Evolutionary conservation across 64 coral and sea anemone genomes (phyloP).

Genomic region (Pachyseris speciosa): DNA sequence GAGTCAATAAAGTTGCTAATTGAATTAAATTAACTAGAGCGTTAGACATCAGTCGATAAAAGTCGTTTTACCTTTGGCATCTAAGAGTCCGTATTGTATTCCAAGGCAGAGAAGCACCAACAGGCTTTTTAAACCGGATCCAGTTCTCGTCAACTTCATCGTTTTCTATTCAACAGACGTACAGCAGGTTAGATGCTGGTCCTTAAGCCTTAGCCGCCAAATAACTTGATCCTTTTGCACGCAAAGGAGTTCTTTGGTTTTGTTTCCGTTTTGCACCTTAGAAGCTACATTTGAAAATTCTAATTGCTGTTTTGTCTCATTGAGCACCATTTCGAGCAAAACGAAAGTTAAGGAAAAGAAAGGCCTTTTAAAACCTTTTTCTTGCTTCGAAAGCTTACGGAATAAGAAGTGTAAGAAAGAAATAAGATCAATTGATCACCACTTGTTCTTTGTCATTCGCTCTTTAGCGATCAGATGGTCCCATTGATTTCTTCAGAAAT

Average conservation of each 20-base stretch:
- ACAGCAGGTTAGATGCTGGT: slow-evolving; percentile 27
- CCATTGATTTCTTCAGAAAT: background rate
- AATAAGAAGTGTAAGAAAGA: too few species aligned
- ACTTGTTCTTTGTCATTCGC: background rate
- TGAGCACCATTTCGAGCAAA: background rate
- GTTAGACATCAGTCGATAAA: background rate
- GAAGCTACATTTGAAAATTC: background rate
- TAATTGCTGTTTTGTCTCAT: background rate
- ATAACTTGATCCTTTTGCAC: background rate
- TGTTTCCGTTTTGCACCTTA: background rate
- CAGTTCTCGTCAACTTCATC: slow-evolving; percentile 4
- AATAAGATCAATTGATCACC: background rate
- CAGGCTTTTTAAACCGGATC: background rate
- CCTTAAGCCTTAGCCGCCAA: background rate
- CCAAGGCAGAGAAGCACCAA: background rate
- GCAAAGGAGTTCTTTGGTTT: background rate
- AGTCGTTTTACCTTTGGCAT: slow-evolving; percentile 19
- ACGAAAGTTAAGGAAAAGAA: background rate
- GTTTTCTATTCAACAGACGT: background rate
- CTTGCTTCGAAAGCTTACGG: too few species aligned
- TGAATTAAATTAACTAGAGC: background rate
- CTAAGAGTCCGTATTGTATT: background rate
- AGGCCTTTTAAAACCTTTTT: background rate
- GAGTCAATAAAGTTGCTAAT: background rate
- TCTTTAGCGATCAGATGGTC: background rate